Conservation (phyloP, 2,113 vertebrate species). For the Charadrius vociferus region DNA sequence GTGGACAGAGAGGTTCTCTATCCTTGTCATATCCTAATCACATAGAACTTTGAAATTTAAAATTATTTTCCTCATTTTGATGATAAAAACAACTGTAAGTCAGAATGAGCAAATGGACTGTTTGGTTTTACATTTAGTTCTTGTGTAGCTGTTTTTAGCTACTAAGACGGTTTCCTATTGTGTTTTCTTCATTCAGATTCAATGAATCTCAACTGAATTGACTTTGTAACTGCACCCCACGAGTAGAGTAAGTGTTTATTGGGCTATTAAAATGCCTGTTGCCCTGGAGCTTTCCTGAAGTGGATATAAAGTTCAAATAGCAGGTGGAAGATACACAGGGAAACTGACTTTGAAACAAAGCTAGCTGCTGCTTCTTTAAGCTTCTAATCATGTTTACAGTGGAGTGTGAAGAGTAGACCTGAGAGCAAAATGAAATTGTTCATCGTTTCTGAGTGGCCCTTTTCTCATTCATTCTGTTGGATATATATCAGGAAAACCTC, state of each 20-base stretch:
- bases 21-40: neutral
- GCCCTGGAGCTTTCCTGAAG: neutral
- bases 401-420: neutral
- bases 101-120: neutral
- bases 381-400: neutral
- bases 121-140: neutral
- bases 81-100: neutral
- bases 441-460: neutral
- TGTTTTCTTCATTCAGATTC: neutral
- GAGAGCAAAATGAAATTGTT: neutral
- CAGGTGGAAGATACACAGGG: neutral
- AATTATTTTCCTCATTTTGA: neutral
- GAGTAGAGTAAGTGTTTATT: neutral
- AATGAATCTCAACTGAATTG: neutral
- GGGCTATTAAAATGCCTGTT: neutral
- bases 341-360: neutral
- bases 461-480: neutral
- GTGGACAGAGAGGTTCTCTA: neutral
- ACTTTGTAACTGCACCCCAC: neutral
- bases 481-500: neutral
- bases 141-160: neutral
- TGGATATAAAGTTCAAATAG: neutral
- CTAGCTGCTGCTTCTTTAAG: neutral
- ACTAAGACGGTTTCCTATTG: neutral
- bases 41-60: neutral